Evolutionary conservation across 2,113 vertebrate genomes (phyloP).

Genomic region (Microcebus jonahi): DNA sequence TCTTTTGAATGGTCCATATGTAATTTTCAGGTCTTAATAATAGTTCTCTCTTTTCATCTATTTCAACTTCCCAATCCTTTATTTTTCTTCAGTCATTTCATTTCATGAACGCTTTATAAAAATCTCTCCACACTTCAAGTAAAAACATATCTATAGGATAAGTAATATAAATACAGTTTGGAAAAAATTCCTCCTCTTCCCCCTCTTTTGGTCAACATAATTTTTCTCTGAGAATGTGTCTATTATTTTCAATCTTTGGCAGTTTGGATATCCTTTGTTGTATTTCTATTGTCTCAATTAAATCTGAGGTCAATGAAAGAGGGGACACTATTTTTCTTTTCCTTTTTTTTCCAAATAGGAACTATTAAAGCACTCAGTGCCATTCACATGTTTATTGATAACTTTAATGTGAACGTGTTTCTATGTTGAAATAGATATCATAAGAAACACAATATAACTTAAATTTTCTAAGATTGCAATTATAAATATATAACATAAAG

Average conservation of each 20-base stretch:
- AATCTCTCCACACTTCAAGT: background rate
- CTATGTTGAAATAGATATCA: constrained; percentile 44
- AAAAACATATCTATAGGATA: background rate
- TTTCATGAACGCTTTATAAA: background rate
- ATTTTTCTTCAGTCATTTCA: background rate
- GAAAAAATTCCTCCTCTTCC: background rate
- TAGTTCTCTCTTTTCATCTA: background rate
- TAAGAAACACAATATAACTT: constrained; percentile 50
- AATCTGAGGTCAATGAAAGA: background rate
- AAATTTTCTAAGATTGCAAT: constrained; percentile 54
- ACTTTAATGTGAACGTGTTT: background rate
- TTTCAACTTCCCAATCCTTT: background rate
- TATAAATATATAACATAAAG: constrained; percentile 36
- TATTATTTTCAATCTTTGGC: constrained; percentile 15
- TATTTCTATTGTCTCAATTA: background rate
- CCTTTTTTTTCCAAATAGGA: background rate
- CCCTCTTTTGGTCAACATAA: background rate
- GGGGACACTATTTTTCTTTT: background rate
- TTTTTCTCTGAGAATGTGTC: constrained; percentile 30
- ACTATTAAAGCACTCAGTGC: background rate
- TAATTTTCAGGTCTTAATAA: background rate
- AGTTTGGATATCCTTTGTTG: background rate
- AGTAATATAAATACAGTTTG: background rate
- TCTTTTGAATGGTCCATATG: background rate
- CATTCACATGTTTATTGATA: background rate